phyloP scores from a whole-genome alignment of 2,797 vertebrate genomes.

The Muraenolepis orangiensis region DNA sequence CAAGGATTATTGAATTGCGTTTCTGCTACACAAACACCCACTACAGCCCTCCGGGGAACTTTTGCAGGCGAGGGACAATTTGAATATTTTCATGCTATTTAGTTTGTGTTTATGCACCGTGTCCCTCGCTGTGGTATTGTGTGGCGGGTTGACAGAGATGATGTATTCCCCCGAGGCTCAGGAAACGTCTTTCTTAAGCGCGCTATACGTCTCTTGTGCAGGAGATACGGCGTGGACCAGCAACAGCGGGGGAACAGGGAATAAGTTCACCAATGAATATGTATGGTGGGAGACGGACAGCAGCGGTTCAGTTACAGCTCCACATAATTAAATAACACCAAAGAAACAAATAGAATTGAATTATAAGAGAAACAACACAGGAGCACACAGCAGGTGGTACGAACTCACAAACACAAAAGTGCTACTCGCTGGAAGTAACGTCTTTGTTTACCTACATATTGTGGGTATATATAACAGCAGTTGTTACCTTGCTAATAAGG shows the following conservation, averaged over 20 bases:
- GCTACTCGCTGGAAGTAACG: too few species aligned
- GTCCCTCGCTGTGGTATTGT: slow-evolving; percentile 40
- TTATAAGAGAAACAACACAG: not conserved
- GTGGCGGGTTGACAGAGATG: slow-evolving; percentile 29
- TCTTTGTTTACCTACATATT: not conserved
- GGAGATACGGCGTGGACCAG: not conserved
- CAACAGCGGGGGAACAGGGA: not conserved
- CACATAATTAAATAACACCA: not conserved
- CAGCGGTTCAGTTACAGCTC: not conserved
- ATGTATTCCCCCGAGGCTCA: slow-evolving; percentile 18
- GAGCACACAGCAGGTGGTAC: not conserved
- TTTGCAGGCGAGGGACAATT: slow-evolving; percentile 37
- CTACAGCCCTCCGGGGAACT: slow-evolving; percentile 8
- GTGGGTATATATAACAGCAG: not conserved
- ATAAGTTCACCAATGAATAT: not conserved
- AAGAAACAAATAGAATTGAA: not conserved
- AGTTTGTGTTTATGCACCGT: slow-evolving; percentile 35
- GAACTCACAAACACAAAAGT: not conserved
- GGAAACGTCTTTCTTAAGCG: slow-evolving; percentile 7
- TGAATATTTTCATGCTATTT: slow-evolving; percentile 38
- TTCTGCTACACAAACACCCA: slow-evolving; percentile 37
- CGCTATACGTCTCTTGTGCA: slow-evolving; percentile 11
- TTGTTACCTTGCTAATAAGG: not conserved
- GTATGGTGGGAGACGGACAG: not conserved
- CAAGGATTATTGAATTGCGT: slow-evolving; percentile 31